These are phyloP conservation scores for Leptopilina drosophilae DNA, from an alignment of 2,888 invertebrate species.

Conservation along the genomic window DNA sequence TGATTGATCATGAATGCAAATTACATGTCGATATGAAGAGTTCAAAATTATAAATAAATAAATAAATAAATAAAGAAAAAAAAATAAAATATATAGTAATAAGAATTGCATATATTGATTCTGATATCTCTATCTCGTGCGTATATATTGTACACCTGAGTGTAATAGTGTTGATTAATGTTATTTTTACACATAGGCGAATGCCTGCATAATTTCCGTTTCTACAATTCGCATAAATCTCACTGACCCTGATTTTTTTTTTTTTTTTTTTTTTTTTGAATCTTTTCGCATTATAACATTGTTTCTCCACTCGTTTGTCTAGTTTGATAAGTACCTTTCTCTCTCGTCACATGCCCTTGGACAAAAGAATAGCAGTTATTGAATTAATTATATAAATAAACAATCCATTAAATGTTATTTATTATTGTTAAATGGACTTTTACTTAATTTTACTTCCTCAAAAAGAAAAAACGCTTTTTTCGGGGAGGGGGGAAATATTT, in stretches of 20 bases:
- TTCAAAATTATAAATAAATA: too few relatives aligned
- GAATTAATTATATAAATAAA: not conserved
- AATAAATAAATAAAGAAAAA: too few relatives aligned
- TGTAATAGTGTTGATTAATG: conserved; percentile 6
- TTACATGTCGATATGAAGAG: too few relatives aligned
- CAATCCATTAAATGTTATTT: conserved; percentile 7
- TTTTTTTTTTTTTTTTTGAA: not conserved
- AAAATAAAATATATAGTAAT: too few relatives aligned
- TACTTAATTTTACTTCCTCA: conserved; percentile 36
- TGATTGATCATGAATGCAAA: too few relatives aligned
- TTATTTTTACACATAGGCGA: conserved; percentile 8
- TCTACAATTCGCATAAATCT: conserved; percentile 26
- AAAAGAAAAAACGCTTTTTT: too few relatives aligned
- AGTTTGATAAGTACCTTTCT: conserved; percentile 18
- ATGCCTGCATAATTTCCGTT: conserved; percentile 37
- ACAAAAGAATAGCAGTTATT: not conserved
- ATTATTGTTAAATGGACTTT: not conserved
- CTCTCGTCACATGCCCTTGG: conserved; percentile 13
- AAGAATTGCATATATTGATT: too few relatives aligned
- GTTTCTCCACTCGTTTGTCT: not conserved
- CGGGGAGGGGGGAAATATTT: too few relatives aligned
- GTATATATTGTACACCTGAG: too few relatives aligned
- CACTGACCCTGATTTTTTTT: conserved; percentile 29
- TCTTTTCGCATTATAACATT: conserved; percentile 19
- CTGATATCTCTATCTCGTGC: too few relatives aligned